Percentiles rank a stretch among this genome's conserved stretches.
Evolutionary conservation across 2,797 vertebrate genomes (phyloP).

Genomic region (Hirundo rustica): DNA sequence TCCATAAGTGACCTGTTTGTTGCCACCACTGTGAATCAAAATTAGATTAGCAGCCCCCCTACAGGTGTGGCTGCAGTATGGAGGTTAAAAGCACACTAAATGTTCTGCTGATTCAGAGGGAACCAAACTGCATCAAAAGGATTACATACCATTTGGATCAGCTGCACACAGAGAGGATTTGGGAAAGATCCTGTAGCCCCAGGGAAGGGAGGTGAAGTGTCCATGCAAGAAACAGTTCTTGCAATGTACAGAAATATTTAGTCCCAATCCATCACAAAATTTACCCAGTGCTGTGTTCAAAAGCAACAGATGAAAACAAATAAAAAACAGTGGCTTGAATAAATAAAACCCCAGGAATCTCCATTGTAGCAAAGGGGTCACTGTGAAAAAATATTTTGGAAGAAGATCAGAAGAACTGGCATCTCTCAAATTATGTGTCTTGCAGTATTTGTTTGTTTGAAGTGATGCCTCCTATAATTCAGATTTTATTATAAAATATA

Average conservation of each 20-base stretch:
- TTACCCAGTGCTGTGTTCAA: neutral
- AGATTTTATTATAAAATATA: neutral
- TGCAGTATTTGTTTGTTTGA: neutral
- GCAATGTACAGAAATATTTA: neutral
- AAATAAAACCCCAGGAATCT: neutral
- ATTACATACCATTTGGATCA: neutral
- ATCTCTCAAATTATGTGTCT: neutral
- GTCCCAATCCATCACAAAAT: neutral
- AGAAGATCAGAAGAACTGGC: neutral
- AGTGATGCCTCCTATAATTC: neutral
- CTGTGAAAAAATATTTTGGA: neutral
- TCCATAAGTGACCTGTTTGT: neutral
- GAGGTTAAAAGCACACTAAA: constrained; percentile 23
- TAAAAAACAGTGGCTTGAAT: neutral
- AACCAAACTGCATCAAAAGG: neutral
- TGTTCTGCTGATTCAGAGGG: neutral
- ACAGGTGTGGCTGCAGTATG: neutral
- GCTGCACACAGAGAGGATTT: neutral
- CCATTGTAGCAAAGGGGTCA: fast-evolving
- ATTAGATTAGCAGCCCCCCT: constrained; percentile 56
- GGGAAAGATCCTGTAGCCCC: neutral
- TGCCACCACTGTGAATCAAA: constrained; percentile 41
- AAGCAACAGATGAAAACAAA: neutral
- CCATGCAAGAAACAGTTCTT: neutral
- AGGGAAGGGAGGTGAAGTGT: neutral